A percentile compares a stretch with the other conserved stretches of the same genome.
Conservation (phyloP, 2,888 invertebrate species). For the Blastobasis adustella region DNA sequence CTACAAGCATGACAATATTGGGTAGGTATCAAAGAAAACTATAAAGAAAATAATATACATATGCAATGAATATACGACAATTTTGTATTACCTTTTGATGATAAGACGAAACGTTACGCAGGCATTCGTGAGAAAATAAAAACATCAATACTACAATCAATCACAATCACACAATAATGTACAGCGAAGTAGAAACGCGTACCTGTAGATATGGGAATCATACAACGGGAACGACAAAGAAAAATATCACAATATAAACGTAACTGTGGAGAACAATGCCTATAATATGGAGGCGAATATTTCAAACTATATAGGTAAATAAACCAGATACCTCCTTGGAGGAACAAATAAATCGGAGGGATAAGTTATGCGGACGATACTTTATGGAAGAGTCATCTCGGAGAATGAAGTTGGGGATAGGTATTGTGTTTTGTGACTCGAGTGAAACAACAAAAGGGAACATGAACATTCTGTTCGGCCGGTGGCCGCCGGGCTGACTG, state of each 20-base stretch:
- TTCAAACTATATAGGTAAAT: constrained; percentile 18
- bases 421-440: constrained; percentile 18
- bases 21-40: too few species aligned
- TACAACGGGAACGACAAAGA: constrained; percentile 5
- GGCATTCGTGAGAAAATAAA: too few species aligned
- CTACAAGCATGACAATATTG: too few species aligned
- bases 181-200: too few species aligned
- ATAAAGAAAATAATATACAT: too few species aligned
- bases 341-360: constrained; percentile 35
- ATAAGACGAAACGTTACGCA: too few species aligned
- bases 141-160: too few species aligned
- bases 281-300: constrained; percentile 11
- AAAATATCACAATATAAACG: constrained; percentile 23
- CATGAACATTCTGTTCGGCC: constrained; percentile 34
- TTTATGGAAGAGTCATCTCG: constrained; percentile 36
- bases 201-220: too few species aligned
- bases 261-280: constrained; percentile 16
- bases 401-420: constrained; percentile 33
- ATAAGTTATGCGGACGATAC: constrained; percentile 42
- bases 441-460: constrained; percentile 37
- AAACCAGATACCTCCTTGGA: constrained; percentile 12
- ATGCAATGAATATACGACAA: too few species aligned
- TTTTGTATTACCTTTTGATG: too few species aligned
- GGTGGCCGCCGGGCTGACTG: constrained; percentile 15
- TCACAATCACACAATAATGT: too few species aligned